Percentiles rank a stretch among this genome's conserved stretches.
These are phyloP conservation scores for Heliconius ismenius DNA, from an alignment of 2,888 invertebrate species.

Conservation along the genomic window DNA sequence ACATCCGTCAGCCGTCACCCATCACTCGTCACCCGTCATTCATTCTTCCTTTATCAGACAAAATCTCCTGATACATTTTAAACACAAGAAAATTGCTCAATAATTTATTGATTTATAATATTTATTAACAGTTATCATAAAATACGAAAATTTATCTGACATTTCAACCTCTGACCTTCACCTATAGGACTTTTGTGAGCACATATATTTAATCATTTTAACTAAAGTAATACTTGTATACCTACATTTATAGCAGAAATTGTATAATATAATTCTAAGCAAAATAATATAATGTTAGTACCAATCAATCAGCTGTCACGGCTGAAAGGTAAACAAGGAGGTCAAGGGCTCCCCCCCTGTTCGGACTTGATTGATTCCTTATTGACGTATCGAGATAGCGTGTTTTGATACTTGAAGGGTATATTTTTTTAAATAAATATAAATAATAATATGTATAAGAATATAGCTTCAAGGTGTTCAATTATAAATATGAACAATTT, in stretches of 20 bases:
- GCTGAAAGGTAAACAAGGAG: slow-evolving; percentile 69
- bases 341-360: slow-evolving; percentile 60
- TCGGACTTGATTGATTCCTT: slow-evolving; percentile 78
- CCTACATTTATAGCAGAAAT: too few relatives aligned
- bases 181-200: too few relatives aligned
- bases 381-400: slow-evolving; percentile 68
- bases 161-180: too few relatives aligned
- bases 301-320: slow-evolving; percentile 70
- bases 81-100: not conserved
- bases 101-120: not conserved
- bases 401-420: slow-evolving; percentile 39
- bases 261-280: not conserved
- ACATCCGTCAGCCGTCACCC: too few relatives aligned
- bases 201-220: too few relatives aligned
- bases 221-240: too few relatives aligned
- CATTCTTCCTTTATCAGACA: not conserved
- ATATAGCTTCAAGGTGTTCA: too few relatives aligned
- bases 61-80: too few relatives aligned
- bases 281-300: slow-evolving; percentile 37
- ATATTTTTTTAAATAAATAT: not conserved
- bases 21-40: too few relatives aligned
- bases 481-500: too few relatives aligned
- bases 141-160: too few relatives aligned
- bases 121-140: not conserved
- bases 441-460: too few relatives aligned